These are phyloP conservation scores for Sanderia malayensis DNA, from an alignment of 30 jellyfish, hydroid and myxozoan species.

Conservation along the genomic window DNA sequence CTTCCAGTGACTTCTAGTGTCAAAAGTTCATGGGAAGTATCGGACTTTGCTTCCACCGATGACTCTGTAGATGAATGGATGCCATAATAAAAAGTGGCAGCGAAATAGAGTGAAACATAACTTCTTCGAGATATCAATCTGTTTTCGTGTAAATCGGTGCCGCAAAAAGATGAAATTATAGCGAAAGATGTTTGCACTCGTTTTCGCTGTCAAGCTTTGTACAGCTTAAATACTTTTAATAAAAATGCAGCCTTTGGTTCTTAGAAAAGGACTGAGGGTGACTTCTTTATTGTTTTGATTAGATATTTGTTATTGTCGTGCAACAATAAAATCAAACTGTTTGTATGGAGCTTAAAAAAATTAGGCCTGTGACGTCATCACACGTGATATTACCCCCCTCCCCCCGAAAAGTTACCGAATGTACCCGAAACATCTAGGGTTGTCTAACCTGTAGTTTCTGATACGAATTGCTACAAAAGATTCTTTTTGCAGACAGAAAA, in stretches of 20 bases:
- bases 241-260: constrained; percentile 16
- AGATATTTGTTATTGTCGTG: constrained; percentile 8
- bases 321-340: constrained; percentile 6
- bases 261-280: constrained; percentile 6
- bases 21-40: constrained; percentile 16
- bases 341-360: constrained; percentile 6
- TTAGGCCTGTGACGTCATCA: constrained; percentile 11
- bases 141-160: constrained; percentile 16
- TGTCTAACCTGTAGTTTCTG: constrained; percentile 9
- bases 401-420: constrained; percentile 17
- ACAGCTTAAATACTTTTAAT: constrained; percentile 7
- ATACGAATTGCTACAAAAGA: constrained; percentile 9
- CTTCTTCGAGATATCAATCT: constrained; percentile 3
- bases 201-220: constrained; percentile 3
- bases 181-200: constrained; percentile 10
- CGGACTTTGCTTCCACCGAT: constrained; percentile 23
- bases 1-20: constrained; percentile 18
- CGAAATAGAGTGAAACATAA: constrained; percentile 9
- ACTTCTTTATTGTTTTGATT: background rate
- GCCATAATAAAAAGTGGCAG: constrained; percentile 8
- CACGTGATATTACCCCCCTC: constrained; percentile 18
- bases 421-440: constrained; percentile 5
- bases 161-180: constrained; percentile 2
- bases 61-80: constrained; percentile 19
- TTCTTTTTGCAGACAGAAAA: constrained; percentile 10